Evolutionary conservation across 1,140 invertebrate species (phyloP).

Genomic region (Pachyrhynchus sulphureomaculatus): DNA sequence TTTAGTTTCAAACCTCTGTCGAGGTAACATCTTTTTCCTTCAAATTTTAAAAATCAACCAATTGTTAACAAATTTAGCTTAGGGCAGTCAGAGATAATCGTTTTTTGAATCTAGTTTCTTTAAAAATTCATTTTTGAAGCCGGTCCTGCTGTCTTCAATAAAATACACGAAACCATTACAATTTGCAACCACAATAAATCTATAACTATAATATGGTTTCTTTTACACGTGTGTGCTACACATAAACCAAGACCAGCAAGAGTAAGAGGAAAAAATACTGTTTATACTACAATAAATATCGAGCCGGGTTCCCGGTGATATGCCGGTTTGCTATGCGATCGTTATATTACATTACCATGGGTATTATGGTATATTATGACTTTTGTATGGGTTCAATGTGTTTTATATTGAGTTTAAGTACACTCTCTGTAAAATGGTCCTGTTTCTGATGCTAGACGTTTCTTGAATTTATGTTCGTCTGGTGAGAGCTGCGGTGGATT

Average conservation of each 20-base stretch:
- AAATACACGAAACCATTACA: conserved; percentile 8
- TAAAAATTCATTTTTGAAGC: too few relatives aligned
- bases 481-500: too few relatives aligned
- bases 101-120: too few relatives aligned
- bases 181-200: conserved; percentile 17
- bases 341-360: conserved; percentile 8
- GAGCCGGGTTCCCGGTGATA: not conserved
- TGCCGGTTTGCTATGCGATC: not conserved
- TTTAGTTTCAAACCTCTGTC: too few relatives aligned
- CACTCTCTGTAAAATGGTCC: not conserved
- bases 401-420: too few relatives aligned
- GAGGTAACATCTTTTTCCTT: too few relatives aligned
- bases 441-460: not conserved
- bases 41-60: too few relatives aligned
- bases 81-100: too few relatives aligned
- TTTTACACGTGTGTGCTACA: conserved; percentile 9
- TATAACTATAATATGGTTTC: conserved; percentile 10
- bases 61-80: too few relatives aligned
- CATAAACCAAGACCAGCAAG: conserved; percentile 15
- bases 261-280: conserved; percentile 18
- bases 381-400: conserved; percentile 1
- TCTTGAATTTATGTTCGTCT: not conserved
- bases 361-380: conserved; percentile 1
- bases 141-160: conserved; percentile 2
- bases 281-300: conserved; percentile 19